Base-by-base conservation (phyloP, 2,888 invertebrate species). In the Augochlorella aurata region DNA sequence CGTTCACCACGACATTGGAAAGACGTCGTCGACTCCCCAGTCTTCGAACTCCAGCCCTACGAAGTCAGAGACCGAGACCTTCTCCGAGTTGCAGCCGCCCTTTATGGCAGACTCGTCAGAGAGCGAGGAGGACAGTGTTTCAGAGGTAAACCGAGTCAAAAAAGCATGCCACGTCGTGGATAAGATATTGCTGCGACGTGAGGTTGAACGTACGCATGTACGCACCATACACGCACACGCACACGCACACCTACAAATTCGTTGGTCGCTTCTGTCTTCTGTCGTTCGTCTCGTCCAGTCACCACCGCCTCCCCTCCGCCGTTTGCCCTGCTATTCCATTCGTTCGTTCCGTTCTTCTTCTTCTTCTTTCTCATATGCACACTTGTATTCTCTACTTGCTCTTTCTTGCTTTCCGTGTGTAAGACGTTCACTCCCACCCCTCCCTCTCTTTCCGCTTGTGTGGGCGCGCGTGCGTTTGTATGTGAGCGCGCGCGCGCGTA, bases 41-140 rank as follows among this genome's bases (percentile, higher is more conserved):
- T 97, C 97, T 94, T 96, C 96, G 94, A 96, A 96, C 95, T 96
- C 96, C 94, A 97, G 96, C 95, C 96, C 96, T 94, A 96, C 96
- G 94, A 96, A 96, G 95, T 96, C 97, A 94, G 92, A 92, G 89
- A 97, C 97, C 94, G 97, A 97, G 95, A 97, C 97, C 94, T 97
- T 96, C 95, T 96, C 96, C 93, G 97, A 97, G 94, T 95, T 96
- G 94, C 97, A 97, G 94, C 96, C 97, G 94, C 97, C 97, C 95
- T 97, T 96, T 96, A 97, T 97, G 95, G 97, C 97, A 94, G 98
- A 98, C 95, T 96, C 98, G 94, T 98, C 98, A 93, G 98, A 98
- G 95, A 98, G 98, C 94, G 98, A 98, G 94, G 98, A 98, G 95
- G 98, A 98, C 94, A 98, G 98, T 95, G 97, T 97, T 94, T 98